Evolutionary conservation across 2,888 invertebrate genomes (phyloP), one percentile per base, ranked within the genome.

Genomic region (Callimorpha dominula): DNA sequence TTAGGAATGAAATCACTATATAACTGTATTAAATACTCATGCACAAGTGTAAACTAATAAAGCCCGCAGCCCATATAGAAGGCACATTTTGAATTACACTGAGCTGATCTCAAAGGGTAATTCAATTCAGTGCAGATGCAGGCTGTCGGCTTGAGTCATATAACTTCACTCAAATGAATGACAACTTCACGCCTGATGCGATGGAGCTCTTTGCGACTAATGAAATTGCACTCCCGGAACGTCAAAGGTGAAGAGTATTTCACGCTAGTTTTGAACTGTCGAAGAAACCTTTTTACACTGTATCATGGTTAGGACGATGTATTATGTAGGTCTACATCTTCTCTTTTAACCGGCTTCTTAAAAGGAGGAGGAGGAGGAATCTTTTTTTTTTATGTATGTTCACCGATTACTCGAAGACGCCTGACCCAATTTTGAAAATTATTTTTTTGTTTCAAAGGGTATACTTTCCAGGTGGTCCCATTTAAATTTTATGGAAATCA

Each of bases 91-190:
- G 80, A 78, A 80, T 78, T 80, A 80, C 75, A 71, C 67, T 73
- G 70, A 70, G 66, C 69, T 80, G 77, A 83, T 85, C 86, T 89
- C 87, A 88, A 89, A 88, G 86, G 82, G 81, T 84, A 83, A 81
- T 84, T 82, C 77, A 80, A 83, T 87, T 83, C 84, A 80, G 80
- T 85, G 78, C 84, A 83, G 78, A 86, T 83, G 86, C 84, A 76
- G 74, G 70, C 75, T 31, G 31, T 31, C 57, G 81, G 84, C 78
- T 67, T 78, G 86, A 84, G 85, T 85, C 86, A 87, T 88, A 90
- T 91, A 89, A 90, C 90, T 89, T 87, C 84, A 82, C 86, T 83
- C 84, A 92, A 92, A 92, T 91, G 89, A 92, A 92, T 89, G 91
- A 91, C 87, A 86, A 89, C 85, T 90, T 89, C 88, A 85, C 88